Conservation (phyloP, 2,797 vertebrate species). For the Dromococcyx pavoninus region DNA sequence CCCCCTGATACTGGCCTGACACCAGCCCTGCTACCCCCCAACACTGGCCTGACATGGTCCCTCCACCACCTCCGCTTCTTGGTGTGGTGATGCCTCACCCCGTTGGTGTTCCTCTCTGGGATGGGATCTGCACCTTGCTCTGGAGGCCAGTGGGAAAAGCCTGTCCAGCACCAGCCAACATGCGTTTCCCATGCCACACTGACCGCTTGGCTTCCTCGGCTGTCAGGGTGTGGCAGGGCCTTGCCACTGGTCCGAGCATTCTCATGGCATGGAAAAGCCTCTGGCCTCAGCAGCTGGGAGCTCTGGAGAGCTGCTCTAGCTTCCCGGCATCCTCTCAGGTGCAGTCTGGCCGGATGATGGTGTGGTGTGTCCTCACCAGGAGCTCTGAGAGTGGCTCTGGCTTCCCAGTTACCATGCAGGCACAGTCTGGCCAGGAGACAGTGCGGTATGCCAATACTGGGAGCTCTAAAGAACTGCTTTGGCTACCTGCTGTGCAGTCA, state of each 20-base stretch:
- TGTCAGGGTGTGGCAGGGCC: rapidly evolving
- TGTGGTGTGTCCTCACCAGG: rapidly evolving
- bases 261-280: rapidly evolving
- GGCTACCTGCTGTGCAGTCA: too few species aligned
- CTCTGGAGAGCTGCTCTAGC: background rate
- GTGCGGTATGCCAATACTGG: too few species aligned
- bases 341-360: too few species aligned
- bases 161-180: rapidly evolving
- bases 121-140: rapidly evolving
- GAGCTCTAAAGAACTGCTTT: rapidly evolving
- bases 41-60: too few species aligned
- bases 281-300: rapidly evolving
- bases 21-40: too few species aligned
- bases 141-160: rapidly evolving
- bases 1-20: too few species aligned
- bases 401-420: rapidly evolving
- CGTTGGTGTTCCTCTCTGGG: background rate
- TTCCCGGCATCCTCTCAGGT: background rate
- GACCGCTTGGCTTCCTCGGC: rapidly evolving
- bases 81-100: too few species aligned
- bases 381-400: rapidly evolving
- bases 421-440: rapidly evolving
- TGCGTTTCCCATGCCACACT: rapidly evolving
- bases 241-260: rapidly evolving
- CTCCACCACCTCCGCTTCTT: too few species aligned